Base-by-base conservation (phyloP, 2,888 invertebrate genomes). In the Balanococcus diminutus region DNA sequence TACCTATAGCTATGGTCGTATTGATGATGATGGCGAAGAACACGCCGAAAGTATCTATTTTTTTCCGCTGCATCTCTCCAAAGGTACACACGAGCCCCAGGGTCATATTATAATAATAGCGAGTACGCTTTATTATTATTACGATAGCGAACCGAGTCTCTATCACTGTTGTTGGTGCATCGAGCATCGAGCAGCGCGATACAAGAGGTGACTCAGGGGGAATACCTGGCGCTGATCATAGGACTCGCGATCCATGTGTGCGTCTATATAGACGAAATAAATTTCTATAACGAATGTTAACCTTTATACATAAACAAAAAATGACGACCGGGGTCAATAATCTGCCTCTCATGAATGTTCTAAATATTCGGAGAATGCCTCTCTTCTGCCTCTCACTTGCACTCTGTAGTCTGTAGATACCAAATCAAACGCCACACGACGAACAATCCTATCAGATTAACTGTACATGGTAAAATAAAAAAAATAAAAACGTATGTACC, bases 21-120 rank as follows among this genome's bases (percentile, higher is more conserved):
- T 46, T 16, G 67, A 67, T 14, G 67, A 67, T 67, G 67, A 67
- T 28, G 67, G 28, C 67, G 28, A 67, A 28, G 28, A 67, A 28
- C 28, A 67, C 16, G 67, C 67, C 28, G 67, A 67, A 67, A 67
- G 67, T 67, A 67, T 28, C 16, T 67, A 67, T 67, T 28, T 67
- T 28, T 28, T 25, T 67, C 5, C 14, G 2, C 46, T 5, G 4
- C 36, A 6, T 56, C 56, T 56, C 56, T 22, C 22, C 56, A 19
- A 56, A 56, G 56, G 22, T 56, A 67, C 28, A 67, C n/a, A n/a
- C n/a, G n/a, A 31, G 67, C 67, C 67, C 67, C 28, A 67, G 67
- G 67, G 67, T 67, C 67, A 67, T 28, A 67, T 67, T 67, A 67
- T 67, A 67, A 67, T 67, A 67, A 67, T 67, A 67, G 67, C 67